Evolutionary conservation across 2,113 vertebrate genomes (phyloP).

Genomic region (Oplegnathus fasciatus): DNA sequence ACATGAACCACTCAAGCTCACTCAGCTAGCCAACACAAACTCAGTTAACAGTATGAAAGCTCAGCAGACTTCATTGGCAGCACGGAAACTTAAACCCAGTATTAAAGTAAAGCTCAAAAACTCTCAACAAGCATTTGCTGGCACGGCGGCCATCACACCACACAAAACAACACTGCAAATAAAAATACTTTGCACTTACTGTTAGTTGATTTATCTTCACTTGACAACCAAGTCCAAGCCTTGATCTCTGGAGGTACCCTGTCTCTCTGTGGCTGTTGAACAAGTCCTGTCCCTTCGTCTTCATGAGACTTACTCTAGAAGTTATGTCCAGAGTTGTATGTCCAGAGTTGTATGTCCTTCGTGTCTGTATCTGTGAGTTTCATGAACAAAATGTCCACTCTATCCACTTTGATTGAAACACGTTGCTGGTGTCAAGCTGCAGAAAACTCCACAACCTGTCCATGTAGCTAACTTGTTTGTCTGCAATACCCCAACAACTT

Average conservation of each 20-base stretch:
- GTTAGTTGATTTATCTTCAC: not conserved
- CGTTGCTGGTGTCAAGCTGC: not conserved
- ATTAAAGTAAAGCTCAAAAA: not conserved
- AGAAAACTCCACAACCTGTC: not conserved
- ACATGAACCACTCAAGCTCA: not conserved
- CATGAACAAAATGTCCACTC: not conserved
- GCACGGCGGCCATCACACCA: not conserved
- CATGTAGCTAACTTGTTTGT: not conserved
- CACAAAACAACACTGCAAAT: not conserved
- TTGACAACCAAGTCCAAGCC: not conserved
- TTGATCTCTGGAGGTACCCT: not conserved
- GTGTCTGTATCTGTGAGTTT: not conserved
- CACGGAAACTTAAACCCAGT: not conserved
- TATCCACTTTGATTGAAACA: not conserved
- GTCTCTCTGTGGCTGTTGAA: not conserved
- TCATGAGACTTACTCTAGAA: not conserved
- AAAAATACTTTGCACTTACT: not conserved
- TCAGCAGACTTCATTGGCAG: not conserved
- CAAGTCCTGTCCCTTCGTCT: not conserved
- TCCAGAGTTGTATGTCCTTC: not conserved
- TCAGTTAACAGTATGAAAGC: not conserved
- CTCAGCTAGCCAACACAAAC: not conserved
- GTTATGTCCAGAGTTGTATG: not conserved
- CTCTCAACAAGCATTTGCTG: not conserved
- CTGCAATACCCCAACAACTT: not conserved